A percentile compares a stretch with the other conserved stretches of the same genome.
Conservation (phyloP, 2,113 vertebrate genomes). For the Chlamydotis undulata region DNA sequence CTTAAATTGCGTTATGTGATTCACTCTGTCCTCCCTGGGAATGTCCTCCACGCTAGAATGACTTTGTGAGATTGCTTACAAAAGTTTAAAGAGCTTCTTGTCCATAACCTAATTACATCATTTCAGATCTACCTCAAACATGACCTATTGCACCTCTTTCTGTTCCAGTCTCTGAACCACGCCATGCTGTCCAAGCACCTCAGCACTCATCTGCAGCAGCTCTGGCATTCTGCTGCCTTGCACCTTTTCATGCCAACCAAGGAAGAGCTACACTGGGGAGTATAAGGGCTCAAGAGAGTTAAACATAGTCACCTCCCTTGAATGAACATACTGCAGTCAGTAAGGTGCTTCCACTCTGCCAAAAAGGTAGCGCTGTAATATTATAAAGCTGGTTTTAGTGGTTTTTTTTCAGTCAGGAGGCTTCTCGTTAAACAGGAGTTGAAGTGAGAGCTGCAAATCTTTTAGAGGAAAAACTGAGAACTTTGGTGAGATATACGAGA, state of each 20-base stretch:
- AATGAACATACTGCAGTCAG: accelerated
- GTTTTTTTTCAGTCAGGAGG: background rate
- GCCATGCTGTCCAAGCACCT: background rate
- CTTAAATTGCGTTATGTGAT: background rate
- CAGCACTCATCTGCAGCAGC: background rate
- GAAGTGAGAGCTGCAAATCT: background rate
- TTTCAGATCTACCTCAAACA: background rate
- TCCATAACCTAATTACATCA: background rate
- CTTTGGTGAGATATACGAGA: background rate
- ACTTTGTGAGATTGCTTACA: background rate
- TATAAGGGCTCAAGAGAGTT: background rate
- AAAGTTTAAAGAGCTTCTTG: constrained; percentile 1
- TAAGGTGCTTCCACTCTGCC: background rate
- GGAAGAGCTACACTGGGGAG: background rate
- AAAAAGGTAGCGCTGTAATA: background rate
- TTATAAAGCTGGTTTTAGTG: background rate
- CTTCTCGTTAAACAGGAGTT: background rate
- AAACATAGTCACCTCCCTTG: background rate
- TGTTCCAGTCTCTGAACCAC: background rate
- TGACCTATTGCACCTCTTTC: background rate
- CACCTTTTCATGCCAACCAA: background rate
- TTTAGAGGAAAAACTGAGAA: background rate
- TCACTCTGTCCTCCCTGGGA: background rate
- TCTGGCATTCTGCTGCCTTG: background rate
- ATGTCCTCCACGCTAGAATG: background rate